Base-by-base conservation (phyloP, 1,140 invertebrate genomes). In the Bombus soroeensis region DNA sequence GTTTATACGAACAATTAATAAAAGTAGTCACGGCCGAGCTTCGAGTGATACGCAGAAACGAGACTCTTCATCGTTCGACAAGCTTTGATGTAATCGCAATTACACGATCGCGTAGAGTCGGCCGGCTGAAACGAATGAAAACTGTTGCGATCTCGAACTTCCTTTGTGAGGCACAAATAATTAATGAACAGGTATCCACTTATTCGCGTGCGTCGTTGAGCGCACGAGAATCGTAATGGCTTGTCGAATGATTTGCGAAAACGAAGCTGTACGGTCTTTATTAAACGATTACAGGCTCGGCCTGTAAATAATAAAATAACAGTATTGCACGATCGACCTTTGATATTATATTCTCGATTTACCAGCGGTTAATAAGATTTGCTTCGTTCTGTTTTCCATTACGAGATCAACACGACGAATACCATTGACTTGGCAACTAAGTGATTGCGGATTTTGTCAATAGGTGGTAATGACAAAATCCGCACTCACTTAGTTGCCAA, bases 11-110 rank as follows among this genome's bases (percentile, higher is more conserved):
- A 32, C n/a, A 34, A 43, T 57, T 37, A 57, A 75, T 75, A 37
- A 75, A 75, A n/a, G 25, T 41, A 22, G 25, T 72, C 25, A 39
- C 25, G 37, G 43, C n/a, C 12, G 66, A 3, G 70, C 28, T 41
- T 47, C 47, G 37, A 41, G 34, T 41, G 81, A 53, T 70, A 70
- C 32, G 75, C 43, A 47, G 43, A 70, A 83, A 83, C n/a, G 47
- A 83, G 41, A 39, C 22, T 59, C n/a, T 32, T 76, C 37, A 59
- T 41, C 73, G 22, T 25, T 28, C 28, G 59, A n/a, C 28, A 34
- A 43, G 32, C 9, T 53, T 70, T 12, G 15, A 78, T 43, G 32
- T 32, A 5, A 39, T 64, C n/a, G 53, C 71, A 64, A 81, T 81
- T 81, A 81, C n/a, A 43, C 68, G 53, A 32, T 28, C 28, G 70